Base-by-base conservation (phyloP, 2,797 vertebrate genomes). In the Darevskia nairensis region DNA sequence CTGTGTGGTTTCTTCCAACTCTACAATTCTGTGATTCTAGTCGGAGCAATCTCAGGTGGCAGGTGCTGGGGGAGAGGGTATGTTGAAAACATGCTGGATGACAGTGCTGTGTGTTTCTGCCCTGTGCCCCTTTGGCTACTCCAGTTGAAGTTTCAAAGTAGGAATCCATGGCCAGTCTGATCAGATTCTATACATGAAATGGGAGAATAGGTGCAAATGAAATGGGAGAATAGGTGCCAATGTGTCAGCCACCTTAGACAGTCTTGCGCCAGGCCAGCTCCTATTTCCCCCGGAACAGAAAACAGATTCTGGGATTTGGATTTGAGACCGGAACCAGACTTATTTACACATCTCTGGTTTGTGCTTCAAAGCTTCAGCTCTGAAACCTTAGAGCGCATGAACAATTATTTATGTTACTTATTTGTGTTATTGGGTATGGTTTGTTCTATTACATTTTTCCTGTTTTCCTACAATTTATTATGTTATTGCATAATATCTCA, bases 401-500 rank as follows among this genome's bases (percentile, higher is more conserved):
- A 82, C 39, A 69, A 50, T 79, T 71, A n/a, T 84, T 88, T 72
- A 41, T 82, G n/a, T 23, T 76, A 29, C 61, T 82, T 72, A 35
- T 69, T 82, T 82, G 32, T 32, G 69, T 69, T 86, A 32, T 50
- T 27, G 44, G 32, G 21, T 68, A 68, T 86, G 29, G n/a, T 76
- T 66, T 76, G n/a, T 61, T 76, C 41, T 55, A 41, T 44, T 86
- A 81, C 71, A 76, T 75, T 81, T 85, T 80, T 88, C 50, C 80
- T 39, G 50, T 68, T 80, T 89, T 86, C 44, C 9, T n/a, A 55
- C 59, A 55, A 80, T 68, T 55, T 86, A 76, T 76, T 89, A 86
- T 86, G 81, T 77, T 89, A 76, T 86, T 82, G 71, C 29, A 74
- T 79, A 29, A 29, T 86, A 82, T n/a, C 78, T 89, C 72, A 41